Percentiles rank a stretch among this genome's conserved stretches.
Conservation (phyloP, 2,888 invertebrate species). For the Pinctada fucata region DNA sequence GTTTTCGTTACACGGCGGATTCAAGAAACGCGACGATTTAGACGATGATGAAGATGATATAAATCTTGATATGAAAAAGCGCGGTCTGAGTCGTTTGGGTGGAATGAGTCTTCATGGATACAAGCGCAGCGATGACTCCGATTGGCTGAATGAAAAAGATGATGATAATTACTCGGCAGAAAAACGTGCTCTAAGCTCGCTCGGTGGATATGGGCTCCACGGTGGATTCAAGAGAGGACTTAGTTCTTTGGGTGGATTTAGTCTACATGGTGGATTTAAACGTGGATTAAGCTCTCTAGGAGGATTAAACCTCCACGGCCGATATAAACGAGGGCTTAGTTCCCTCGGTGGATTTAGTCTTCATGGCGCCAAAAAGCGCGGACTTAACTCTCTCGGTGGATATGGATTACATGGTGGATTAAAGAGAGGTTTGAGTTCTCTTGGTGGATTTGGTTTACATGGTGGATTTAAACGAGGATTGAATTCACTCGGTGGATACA, state of each 20-base stretch:
- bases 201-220: constrained; percentile 16
- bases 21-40: not conserved
- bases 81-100: constrained; percentile 12
- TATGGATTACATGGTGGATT: constrained; percentile 9
- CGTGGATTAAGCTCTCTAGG: constrained; percentile 12
- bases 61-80: not conserved
- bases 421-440: constrained; percentile 14
- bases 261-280: constrained; percentile 18
- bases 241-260: constrained; percentile 10
- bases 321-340: constrained; percentile 5
- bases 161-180: too few relatives aligned
- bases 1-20: not conserved
- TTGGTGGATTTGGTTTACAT: constrained; percentile 14
- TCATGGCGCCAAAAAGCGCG: constrained; percentile 12
- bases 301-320: constrained; percentile 14
- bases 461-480: constrained; percentile 21
- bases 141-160: too few relatives aligned
- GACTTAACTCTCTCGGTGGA: constrained; percentile 11
- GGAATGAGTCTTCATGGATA: constrained; percentile 16
- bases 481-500: constrained; percentile 6
- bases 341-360: constrained; percentile 12
- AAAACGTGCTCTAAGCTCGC: constrained; percentile 14
- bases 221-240: constrained; percentile 1
- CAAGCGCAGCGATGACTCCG: not conserved
- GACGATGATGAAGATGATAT: not conserved